These are phyloP conservation scores for Paratrypauchen microcephalus DNA, from an alignment of 2,797 vertebrate genomes.

Conservation along the genomic window DNA sequence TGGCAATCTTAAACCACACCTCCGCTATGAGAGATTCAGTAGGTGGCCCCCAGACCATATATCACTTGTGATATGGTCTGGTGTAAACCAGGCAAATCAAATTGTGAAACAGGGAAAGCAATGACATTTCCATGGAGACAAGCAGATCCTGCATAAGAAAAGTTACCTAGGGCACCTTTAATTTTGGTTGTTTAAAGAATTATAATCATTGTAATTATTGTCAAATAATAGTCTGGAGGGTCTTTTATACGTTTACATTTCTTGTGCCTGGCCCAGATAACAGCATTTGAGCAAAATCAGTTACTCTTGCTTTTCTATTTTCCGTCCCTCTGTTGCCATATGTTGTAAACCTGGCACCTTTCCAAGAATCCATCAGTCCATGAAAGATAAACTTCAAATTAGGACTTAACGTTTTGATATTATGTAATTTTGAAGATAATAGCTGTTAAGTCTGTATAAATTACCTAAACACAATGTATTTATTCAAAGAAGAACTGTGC, in stretches of 20 bases:
- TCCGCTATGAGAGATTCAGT: no score
- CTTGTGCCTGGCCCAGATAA: background rate
- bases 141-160: no score
- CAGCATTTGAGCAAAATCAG: background rate
- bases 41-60: no score
- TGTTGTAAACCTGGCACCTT: background rate
- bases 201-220: background rate
- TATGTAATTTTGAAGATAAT: background rate
- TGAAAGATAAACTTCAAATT: background rate
- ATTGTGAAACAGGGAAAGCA: no score
- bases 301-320: background rate
- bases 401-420: background rate
- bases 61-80: no score
- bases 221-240: background rate
- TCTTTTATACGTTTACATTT: background rate
- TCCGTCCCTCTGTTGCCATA: background rate
- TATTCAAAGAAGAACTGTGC: slow-evolving; percentile 23
- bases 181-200: no score
- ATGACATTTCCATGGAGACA: no score
- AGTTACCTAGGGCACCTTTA: no score
- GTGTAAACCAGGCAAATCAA: no score
- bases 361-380: background rate
- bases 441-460: slow-evolving; percentile 17
- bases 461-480: slow-evolving; percentile 23
- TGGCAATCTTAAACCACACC: no score